Base-by-base conservation (phyloP, 2,888 invertebrate genomes). In the Pristionchus japonicus region DNA sequence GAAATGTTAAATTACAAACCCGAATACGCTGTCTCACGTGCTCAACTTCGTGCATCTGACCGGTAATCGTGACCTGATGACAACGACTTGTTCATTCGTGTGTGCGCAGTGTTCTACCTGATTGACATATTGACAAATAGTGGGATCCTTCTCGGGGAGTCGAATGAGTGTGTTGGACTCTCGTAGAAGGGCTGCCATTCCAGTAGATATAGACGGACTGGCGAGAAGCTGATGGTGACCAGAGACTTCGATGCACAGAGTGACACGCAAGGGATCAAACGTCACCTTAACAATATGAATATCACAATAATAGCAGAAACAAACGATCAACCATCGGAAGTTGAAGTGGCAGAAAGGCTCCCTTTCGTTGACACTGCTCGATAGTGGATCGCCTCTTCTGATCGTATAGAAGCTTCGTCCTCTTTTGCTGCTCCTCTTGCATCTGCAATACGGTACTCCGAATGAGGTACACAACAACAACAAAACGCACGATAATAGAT, bases 201-300 rank as follows among this genome's bases (percentile, higher is more conserved):
- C 86, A 47, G 70, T 86, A 13, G 86, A 67, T 3, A 70, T 27
- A 40, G 47, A 70, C 4, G 34, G 49, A 47, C 43, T 70, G 2
- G 86, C 86, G 34, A 57, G 49, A 20, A 86, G 49, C 23, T 70
- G 86, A 34, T 86, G 49, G 3, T 49, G 37, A 20, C 86, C 86
- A 27, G 86, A 67, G 6, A 86, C 86, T 47, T 86, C 86, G 27
- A 86, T 86, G 70, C 86, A 86, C 47, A 86, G 37, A 31, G 86
- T 86, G 15, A 86, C 86, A 34, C 86, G 86, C 20, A 49, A 6
- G 40, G 20, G 67, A 49, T 86, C 70, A 47, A 86, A 31, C 13
- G 34, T 34, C 31, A 70, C 70, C 86, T 86, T n/a, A 47, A 37
- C 13, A 3, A 34, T 34, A 23, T n/a, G n/a, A n/a, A n/a, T n/a